A percentile compares a stretch with the other conserved stretches of the same genome.
phyloP scores from a whole-genome alignment of 2,888 invertebrate species.

The Yponomeuta plumbellus region DNA sequence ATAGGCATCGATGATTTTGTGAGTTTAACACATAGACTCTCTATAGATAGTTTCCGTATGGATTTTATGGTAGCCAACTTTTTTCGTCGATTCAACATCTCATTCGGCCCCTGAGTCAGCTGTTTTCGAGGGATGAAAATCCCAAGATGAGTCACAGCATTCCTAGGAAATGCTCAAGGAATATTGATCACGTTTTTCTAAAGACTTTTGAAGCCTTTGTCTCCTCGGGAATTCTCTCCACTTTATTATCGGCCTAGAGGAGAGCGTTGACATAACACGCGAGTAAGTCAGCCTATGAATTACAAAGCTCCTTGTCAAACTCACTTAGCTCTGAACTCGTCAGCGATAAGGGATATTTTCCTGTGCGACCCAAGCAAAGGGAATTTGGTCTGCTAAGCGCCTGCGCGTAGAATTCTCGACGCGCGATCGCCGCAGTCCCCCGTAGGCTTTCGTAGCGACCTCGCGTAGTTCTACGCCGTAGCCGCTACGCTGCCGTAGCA shows the following conservation, averaged over 20 bases:
- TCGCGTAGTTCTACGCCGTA: slow-evolving; percentile 35
- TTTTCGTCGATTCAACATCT: neutral
- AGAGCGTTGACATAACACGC: slow-evolving; percentile 11
- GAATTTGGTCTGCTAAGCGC: slow-evolving; percentile 31
- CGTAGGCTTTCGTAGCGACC: slow-evolving; percentile 33
- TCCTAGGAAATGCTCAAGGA: neutral
- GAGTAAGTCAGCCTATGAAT: slow-evolving; percentile 7
- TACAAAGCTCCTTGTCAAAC: neutral
- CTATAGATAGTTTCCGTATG: no score
- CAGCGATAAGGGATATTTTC: neutral
- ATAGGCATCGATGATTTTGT: no score
- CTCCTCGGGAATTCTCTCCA: neutral
- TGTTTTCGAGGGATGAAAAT: neutral
- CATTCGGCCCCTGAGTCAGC: neutral
- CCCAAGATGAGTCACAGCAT: neutral
- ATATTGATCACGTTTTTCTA: neutral
- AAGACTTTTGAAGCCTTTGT: neutral
- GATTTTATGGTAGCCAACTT: no score
- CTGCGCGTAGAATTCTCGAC: slow-evolving; percentile 41
- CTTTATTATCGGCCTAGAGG: neutral
- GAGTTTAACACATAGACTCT: no score
- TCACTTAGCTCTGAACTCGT: neutral
- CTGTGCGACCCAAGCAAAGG: neutral
- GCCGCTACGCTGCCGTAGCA: slow-evolving; percentile 29
- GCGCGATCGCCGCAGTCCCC: slow-evolving; percentile 58